Conservation (phyloP, 64 coral and sea anemone genomes). For the Stichodactyla helianthus region DNA sequence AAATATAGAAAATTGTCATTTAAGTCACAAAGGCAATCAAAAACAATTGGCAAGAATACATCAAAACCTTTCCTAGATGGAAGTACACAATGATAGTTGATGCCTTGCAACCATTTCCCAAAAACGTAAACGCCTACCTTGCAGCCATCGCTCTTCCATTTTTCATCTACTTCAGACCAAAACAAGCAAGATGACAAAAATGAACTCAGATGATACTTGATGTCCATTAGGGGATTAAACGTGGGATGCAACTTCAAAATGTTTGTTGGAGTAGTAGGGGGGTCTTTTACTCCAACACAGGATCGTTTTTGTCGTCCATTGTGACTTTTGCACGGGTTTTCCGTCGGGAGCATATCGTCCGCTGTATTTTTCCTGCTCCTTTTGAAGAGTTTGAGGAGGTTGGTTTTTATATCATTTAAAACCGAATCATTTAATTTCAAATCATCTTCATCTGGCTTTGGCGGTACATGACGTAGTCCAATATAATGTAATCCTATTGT, state of each 20-base stretch:
- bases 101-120: too few relatives aligned
- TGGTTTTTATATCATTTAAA: not conserved
- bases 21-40: too few relatives aligned
- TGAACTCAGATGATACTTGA: slow-evolving; percentile 19
- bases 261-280: slow-evolving; percentile 20
- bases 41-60: too few relatives aligned
- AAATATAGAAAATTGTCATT: too few relatives aligned
- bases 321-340: not conserved
- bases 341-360: not conserved
- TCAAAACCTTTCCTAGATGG: too few relatives aligned
- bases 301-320: slow-evolving; percentile 31
- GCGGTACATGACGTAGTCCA: slow-evolving; percentile 7
- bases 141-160: slow-evolving; percentile 37
- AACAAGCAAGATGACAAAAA: slow-evolving; percentile 22
- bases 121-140: not conserved
- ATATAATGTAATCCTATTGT: slow-evolving; percentile 6
- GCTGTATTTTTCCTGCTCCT: not conserved
- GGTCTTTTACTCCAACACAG: slow-evolving; percentile 32
- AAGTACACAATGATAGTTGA: too few relatives aligned
- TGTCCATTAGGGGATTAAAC: slow-evolving; percentile 10
- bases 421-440: slow-evolving; percentile 1
- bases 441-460: not conserved
- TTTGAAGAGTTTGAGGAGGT: not conserved
- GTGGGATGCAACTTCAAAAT: not conserved
- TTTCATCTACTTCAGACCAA: slow-evolving; percentile 11